phyloP scores from a whole-genome alignment of 2,888 invertebrate genomes.

The Pandemis corylana region DNA sequence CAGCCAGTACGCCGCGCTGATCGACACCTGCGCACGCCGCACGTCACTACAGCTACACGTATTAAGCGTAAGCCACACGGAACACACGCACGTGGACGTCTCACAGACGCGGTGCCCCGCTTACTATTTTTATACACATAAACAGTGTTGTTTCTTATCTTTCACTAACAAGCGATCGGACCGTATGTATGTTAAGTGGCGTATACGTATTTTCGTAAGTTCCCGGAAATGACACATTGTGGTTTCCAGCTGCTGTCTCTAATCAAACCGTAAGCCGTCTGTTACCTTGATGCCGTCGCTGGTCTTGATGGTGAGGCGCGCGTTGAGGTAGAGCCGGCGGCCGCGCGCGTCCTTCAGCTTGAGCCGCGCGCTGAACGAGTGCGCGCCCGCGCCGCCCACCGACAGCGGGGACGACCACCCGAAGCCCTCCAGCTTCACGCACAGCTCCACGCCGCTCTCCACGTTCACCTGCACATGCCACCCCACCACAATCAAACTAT shows the following conservation, averaged over 20 bases:
- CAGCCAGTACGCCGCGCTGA: constrained; percentile 97
- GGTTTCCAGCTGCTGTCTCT: no score
- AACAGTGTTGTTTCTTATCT: no score
- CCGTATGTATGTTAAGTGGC: no score
- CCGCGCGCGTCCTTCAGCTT: constrained; percentile 90
- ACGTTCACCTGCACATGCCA: constrained; percentile 87
- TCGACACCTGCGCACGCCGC: constrained; percentile 82
- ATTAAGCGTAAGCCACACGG: no score
- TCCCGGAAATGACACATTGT: no score
- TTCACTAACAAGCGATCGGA: no score
- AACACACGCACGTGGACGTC: no score
- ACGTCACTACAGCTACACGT: no score
- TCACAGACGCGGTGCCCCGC: no score
- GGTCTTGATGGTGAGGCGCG: constrained; percentile 80
- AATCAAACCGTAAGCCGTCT: no score
- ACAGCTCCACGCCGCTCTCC: constrained; percentile 89
- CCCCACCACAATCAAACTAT: neutral
- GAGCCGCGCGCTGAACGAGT: constrained; percentile 87
- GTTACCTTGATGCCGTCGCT: constrained; percentile 82
- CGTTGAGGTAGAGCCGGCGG: constrained; percentile 90
- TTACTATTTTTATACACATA: no score
- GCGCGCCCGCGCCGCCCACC: constrained; percentile 67
- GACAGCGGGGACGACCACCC: constrained; percentile 88
- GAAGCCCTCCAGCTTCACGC: constrained; percentile 93
- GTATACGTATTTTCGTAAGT: no score